These are phyloP conservation scores for Rhabdornis inornatus DNA, from an alignment of 2,113 vertebrate genomes.

Conservation along the genomic window DNA sequence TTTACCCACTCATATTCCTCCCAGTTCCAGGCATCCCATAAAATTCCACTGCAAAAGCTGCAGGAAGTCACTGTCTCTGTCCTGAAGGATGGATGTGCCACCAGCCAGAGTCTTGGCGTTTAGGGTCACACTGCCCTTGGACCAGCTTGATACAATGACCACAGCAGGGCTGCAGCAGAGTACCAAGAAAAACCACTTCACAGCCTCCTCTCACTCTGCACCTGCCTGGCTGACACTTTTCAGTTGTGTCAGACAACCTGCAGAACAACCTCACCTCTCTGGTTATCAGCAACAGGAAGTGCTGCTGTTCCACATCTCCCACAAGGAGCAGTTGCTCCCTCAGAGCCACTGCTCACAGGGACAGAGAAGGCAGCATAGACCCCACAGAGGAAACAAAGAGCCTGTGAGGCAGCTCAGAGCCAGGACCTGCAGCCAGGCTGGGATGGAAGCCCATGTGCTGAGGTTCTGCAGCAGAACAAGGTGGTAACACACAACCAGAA, in stretches of 20 bases:
- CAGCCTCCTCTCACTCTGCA: neutral
- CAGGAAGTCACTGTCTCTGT: neutral
- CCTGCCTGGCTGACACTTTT: neutral
- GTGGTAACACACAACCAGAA: neutral
- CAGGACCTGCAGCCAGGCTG: neutral
- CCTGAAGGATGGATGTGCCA: neutral
- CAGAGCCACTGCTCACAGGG: neutral
- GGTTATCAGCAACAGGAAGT: fast-evolving
- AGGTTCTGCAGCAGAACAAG: neutral
- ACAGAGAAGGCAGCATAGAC: neutral
- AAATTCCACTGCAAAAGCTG: neutral
- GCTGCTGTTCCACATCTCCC: neutral
- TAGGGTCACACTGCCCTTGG: fast-evolving
- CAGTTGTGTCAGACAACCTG: neutral
- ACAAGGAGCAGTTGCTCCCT: neutral
- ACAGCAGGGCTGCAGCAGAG: neutral
- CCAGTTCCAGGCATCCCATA: neutral
- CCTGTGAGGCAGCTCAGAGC: neutral
- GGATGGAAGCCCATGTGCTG: fast-evolving
- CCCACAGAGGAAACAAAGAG: neutral
- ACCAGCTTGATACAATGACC: neutral
- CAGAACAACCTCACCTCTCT: neutral
- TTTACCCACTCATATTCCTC: neutral
- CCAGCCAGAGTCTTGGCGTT: neutral
- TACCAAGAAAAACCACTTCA: fast-evolving